Conservation (phyloP, 1,140 invertebrate species). For the Coelopa frigida region DNA sequence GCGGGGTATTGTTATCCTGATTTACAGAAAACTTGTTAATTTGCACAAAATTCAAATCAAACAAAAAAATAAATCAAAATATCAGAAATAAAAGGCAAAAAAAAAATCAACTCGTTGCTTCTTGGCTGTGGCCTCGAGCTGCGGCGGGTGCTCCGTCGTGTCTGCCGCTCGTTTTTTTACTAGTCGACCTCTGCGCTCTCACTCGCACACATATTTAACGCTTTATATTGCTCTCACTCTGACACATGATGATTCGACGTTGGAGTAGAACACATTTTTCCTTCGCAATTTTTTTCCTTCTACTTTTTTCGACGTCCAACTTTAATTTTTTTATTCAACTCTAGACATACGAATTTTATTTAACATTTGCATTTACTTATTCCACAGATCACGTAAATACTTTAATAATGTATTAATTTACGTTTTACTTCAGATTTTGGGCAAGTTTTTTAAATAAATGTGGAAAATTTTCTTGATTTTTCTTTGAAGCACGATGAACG, state of each 20-base stretch:
- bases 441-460: background rate
- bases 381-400: background rate
- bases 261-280: no score
- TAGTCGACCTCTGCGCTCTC: background rate
- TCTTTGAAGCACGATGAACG: constrained; percentile 7
- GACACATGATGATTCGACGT: constrained; percentile 4
- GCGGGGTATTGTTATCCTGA: no score
- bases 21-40: no score
- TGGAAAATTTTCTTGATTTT: background rate
- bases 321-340: background rate
- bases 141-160: constrained; percentile 1
- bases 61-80: background rate
- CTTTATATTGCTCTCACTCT: constrained; percentile 1
- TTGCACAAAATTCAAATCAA: no score
- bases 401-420: background rate
- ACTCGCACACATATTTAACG: background rate
- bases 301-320: constrained; percentile 2
- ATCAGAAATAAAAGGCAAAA: background rate
- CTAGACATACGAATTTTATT: background rate
- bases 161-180: background rate
- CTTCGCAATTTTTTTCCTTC: no score
- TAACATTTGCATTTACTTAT: background rate
- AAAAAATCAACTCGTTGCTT: no score
- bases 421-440: background rate
- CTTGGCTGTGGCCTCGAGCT: constrained; percentile 5